Evolutionary conservation across 1,140 invertebrate species (phyloP).

Genomic region (Sipha flava): DNA sequence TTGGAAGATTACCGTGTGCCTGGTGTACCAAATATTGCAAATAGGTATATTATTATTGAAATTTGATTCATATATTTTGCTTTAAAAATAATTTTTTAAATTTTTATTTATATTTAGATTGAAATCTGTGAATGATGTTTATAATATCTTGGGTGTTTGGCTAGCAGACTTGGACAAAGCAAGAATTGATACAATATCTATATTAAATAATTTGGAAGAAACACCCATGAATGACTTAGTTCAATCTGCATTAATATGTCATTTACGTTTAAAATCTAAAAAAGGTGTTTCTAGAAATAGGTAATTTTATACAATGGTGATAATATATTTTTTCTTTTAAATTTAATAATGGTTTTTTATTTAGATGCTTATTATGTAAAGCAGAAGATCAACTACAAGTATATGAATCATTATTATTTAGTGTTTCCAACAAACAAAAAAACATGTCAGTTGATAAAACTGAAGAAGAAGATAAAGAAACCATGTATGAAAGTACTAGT

Average conservation of each 20-base stretch:
- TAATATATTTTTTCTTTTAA: neutral
- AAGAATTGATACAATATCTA: conserved; percentile 43
- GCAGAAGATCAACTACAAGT: conserved; percentile 47
- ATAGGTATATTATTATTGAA: neutral
- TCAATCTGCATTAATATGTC: conserved; percentile 54
- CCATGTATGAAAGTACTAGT: conserved; percentile 34
- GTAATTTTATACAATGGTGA: neutral
- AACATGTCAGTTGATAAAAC: conserved; percentile 41
- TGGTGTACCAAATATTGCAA: conserved; percentile 20
- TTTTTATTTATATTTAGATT: conserved; percentile 34
- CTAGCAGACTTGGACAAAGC: conserved; percentile 44
- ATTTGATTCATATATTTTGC: neutral
- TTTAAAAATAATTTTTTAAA: neutral
- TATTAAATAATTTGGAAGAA: conserved; percentile 42
- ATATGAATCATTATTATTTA: conserved; percentile 52
- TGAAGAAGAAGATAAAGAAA: conserved; percentile 14
- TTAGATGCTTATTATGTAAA: conserved; percentile 47
- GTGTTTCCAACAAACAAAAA: conserved; percentile 42
- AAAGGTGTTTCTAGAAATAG: conserved; percentile 31
- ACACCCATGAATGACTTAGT: conserved; percentile 46
- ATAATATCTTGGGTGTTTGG: conserved; percentile 45
- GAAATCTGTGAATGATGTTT: conserved; percentile 43
- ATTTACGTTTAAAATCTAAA: conserved; percentile 48
- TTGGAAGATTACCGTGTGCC: conserved; percentile 16
- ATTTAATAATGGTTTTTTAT: neutral